These are phyloP conservation scores for Rhysida immarginata DNA, from an alignment of 1,140 invertebrate genomes.

Conservation along the genomic window DNA sequence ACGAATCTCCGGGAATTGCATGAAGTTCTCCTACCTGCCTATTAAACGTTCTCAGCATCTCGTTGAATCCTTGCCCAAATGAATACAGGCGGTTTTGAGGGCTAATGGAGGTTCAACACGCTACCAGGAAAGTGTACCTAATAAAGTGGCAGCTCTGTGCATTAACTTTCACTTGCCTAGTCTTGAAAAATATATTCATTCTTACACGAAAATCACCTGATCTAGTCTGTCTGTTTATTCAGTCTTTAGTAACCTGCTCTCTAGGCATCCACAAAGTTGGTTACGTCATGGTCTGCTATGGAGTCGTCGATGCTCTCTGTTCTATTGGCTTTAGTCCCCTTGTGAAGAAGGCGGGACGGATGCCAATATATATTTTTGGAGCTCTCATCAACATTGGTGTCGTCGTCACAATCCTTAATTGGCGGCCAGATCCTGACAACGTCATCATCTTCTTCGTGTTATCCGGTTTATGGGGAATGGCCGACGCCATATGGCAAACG, in stretches of 20 bases:
- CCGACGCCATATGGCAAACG: conserved; percentile 94
- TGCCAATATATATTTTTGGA: conserved; percentile 65
- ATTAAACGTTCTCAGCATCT: too few species aligned
- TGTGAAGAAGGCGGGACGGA: conserved; percentile 79
- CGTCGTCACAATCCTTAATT: conserved; percentile 60
- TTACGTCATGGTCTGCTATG: conserved; percentile 91
- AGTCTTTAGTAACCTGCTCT: conserved; percentile 86
- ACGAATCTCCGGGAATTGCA: too few species aligned
- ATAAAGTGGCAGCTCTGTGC: too few species aligned
- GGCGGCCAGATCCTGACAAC: conserved; percentile 67
- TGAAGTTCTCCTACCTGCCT: too few species aligned
- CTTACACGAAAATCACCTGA: too few species aligned
- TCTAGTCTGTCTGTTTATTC: too few species aligned
- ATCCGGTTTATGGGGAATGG: conserved; percentile 87
- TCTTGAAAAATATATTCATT: too few species aligned
- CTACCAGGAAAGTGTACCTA: too few species aligned
- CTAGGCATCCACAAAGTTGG: conserved; percentile 79
- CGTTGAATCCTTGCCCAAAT: too few species aligned
- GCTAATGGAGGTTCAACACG: too few species aligned
- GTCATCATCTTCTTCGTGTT: conserved; percentile 74
- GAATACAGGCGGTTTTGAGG: too few species aligned
- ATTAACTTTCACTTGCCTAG: too few species aligned
- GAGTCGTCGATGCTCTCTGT: conserved; percentile 73
- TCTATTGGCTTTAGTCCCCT: conserved; percentile 76
- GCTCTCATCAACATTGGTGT: conserved; percentile 58